phyloP scores from a whole-genome alignment of 2,888 invertebrate genomes.

The Metallyticus violacea region DNA sequence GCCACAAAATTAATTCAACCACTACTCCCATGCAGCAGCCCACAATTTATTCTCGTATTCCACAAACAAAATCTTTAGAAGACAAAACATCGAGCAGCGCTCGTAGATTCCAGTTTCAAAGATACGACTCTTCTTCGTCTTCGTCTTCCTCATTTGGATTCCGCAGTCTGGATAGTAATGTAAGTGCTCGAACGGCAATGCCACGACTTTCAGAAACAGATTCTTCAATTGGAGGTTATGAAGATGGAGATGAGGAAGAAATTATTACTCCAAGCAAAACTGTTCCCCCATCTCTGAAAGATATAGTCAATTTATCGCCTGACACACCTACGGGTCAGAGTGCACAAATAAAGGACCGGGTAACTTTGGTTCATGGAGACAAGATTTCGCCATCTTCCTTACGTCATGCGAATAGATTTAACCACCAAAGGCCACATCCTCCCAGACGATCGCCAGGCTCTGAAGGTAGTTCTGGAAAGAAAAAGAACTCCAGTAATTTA shows the following conservation, averaged over 20 bases:
- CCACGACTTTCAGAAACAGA: constrained; percentile 42
- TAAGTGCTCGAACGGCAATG: constrained; percentile 50
- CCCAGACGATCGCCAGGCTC: constrained; percentile 44
- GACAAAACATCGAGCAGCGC: constrained; percentile 50
- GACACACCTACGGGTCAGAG: constrained; percentile 20
- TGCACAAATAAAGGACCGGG: constrained; percentile 25
- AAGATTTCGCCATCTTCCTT: constrained; percentile 38
- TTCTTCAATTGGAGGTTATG: constrained; percentile 55
- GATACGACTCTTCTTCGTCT: constrained; percentile 46
- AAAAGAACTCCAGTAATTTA: constrained; percentile 40
- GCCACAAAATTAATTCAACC: constrained; percentile 34
- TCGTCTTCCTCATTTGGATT: constrained; percentile 60
- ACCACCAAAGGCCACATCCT: constrained; percentile 18
- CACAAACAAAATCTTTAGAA: constrained; percentile 55
- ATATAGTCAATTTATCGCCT: constrained; percentile 22
- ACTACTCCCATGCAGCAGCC: constrained; percentile 36
- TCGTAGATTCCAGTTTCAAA: constrained; percentile 57
- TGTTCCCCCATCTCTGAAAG: not conserved
- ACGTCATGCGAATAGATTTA: constrained; percentile 19
- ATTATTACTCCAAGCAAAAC: constrained; percentile 23
- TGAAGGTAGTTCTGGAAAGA: constrained; percentile 40
- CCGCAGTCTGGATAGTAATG: constrained; percentile 59
- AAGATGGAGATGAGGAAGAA: constrained; percentile 54
- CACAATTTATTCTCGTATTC: constrained; percentile 41
- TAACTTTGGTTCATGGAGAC: constrained; percentile 32